Percentiles rank a stretch among this genome's conserved stretches.
phyloP scores from a whole-genome alignment of 2,113 vertebrate genomes.

The Hyperopisus bebe region DNA sequence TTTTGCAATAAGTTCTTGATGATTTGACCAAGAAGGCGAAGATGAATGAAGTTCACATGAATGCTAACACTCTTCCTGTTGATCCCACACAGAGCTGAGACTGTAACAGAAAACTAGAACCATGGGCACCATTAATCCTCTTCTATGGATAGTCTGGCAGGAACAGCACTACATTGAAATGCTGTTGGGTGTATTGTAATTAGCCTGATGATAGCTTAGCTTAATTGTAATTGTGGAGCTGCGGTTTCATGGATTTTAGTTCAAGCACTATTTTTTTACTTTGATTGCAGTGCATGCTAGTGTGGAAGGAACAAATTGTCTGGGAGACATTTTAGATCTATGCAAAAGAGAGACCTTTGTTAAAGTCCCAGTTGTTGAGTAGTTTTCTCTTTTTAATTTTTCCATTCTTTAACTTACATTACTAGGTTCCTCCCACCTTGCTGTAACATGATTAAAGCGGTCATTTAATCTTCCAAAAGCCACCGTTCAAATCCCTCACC shows the following conservation, averaged over 20 bases:
- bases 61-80: neutral
- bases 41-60: neutral
- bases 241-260: slow-evolving; percentile 21
- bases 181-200: slow-evolving; percentile 28
- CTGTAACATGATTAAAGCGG: neutral
- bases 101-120: neutral
- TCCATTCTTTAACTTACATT: neutral
- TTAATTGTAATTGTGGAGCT: slow-evolving; percentile 32
- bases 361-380: neutral
- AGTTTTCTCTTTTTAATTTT: neutral
- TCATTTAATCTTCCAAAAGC: neutral
- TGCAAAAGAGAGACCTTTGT: neutral
- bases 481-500: neutral
- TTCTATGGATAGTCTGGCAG: neutral
- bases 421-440: neutral
- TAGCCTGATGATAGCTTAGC: slow-evolving; percentile 32
- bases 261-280: neutral
- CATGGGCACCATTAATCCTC: neutral
- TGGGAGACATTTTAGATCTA: neutral
- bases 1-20: neutral
- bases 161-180: neutral
- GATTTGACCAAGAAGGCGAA: neutral
- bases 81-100: neutral
- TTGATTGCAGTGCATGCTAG: neutral
- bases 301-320: neutral